Base-by-base conservation (phyloP, 2,888 invertebrate species). In the Coenonympha arcania region DNA sequence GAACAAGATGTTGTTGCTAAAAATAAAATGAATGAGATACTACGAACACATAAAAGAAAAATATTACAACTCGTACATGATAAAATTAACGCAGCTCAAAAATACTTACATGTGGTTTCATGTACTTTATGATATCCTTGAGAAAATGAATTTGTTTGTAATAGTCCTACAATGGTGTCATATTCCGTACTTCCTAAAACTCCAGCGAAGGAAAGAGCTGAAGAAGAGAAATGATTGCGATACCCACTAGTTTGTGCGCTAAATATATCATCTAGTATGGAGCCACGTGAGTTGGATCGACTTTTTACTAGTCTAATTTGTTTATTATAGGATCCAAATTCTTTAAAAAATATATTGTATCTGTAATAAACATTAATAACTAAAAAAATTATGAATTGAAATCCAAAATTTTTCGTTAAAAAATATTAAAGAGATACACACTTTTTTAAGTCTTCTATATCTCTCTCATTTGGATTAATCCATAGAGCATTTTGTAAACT, bases 331-430 rank as follows among this genome's bases (percentile, higher is more conserved):
- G 82, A 80, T 54, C 87, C 87, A 53, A 89, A 80, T 63, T 89
- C 89, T 67, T 86, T 86, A 63, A 88, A 89, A 64, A 79, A 89
- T 58, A 75, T 72, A 63, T 83, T 85, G 65, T 89, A 89, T 69
- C 89, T 89, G 75, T 50, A 85, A 75, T 48, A 16, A 50, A 48
- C 37, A 43, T 34, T 24, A 33, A 44, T 33, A 34, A n/a, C 3
- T 33, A 37, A 34, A n/a, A n/a, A n/a, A n/a, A n/a, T n/a, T n/a
- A n/a, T n/a, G n/a, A n/a, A n/a, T n/a, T n/a, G n/a, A 36, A n/a
- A 28, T 2, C 26, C 45, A 20, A 31, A 3, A 26, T 33, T 15
- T 2, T 5, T 34, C 4, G 2, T 24, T 39, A 5, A 33, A 40
- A 18, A 15, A 9, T 24, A 3, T 6, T 0, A 4, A 15, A 24